phyloP scores from a whole-genome alignment of 2,113 vertebrate genomes.

The Tetrax tetrax region DNA sequence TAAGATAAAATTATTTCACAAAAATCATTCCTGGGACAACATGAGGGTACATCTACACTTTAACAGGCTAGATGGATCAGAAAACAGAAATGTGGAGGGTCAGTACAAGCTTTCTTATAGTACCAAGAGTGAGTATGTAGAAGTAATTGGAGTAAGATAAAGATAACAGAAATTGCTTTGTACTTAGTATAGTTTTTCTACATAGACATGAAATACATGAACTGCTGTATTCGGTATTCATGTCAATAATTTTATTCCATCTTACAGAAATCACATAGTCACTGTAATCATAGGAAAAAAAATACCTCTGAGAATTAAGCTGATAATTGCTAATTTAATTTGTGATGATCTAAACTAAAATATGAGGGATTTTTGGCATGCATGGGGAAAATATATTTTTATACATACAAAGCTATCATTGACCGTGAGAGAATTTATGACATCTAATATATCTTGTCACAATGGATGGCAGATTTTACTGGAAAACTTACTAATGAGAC shows the following conservation, averaged over 20 bases:
- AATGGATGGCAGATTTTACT: not conserved
- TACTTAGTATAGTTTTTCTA: not conserved
- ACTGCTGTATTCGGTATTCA: not conserved
- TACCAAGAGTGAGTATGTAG: not conserved
- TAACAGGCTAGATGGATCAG: not conserved
- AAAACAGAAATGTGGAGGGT: not conserved
- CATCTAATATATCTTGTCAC: not conserved
- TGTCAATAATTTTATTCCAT: not conserved
- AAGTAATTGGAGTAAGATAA: not conserved
- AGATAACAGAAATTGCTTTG: not conserved
- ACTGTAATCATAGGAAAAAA: not conserved
- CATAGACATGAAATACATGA: not conserved
- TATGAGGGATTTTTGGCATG: not conserved
- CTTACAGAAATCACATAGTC: not conserved
- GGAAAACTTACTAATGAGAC: constrained; percentile 37
- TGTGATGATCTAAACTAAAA: constrained; percentile 7
- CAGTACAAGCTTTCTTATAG: not conserved
- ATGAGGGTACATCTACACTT: not conserved
- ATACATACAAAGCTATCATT: not conserved
- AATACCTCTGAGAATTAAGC: not conserved
- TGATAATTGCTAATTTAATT: constrained; percentile 29
- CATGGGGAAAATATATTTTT: not conserved
- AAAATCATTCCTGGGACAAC: not conserved
- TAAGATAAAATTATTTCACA: not conserved
- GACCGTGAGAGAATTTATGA: constrained; percentile 17